Evolutionary conservation across 2,888 invertebrate genomes (phyloP).

Genomic region (Drosophila kanekoi): DNA sequence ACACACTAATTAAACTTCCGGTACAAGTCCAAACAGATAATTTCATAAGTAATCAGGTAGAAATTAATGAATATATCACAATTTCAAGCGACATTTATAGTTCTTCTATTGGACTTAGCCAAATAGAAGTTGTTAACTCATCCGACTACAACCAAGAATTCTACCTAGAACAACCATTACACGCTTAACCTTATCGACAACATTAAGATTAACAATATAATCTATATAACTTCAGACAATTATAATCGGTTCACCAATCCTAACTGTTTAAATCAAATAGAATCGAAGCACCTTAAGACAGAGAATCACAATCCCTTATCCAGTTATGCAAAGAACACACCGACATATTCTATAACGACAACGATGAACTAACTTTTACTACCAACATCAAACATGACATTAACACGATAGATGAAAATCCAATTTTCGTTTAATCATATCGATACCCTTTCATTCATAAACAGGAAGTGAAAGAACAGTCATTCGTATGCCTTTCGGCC

Average conservation of each 20-base stretch:
- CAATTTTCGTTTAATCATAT: not conserved
- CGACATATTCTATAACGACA: conserved; percentile 3
- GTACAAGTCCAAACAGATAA: not conserved
- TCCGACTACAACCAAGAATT: not conserved
- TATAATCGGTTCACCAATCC: not conserved
- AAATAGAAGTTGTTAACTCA: not conserved
- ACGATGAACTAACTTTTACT: not conserved
- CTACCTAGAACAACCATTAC: not conserved
- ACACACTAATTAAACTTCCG: not conserved
- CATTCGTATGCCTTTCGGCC: conserved; percentile 15
- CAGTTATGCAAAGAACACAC: not conserved
- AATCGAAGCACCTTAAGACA: not conserved
- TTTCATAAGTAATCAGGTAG: no score
- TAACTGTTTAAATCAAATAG: not conserved
- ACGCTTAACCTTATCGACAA: not conserved
- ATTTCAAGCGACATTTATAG: no score
- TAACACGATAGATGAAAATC: not conserved
- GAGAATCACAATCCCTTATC: not conserved
- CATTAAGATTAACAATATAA: conserved; percentile 1
- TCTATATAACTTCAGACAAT: not conserved
- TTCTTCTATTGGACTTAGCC: not conserved
- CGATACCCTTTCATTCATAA: not conserved
- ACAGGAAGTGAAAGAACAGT: conserved; percentile 8
- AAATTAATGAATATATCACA: no score
- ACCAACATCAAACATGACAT: not conserved